phyloP scores from a whole-genome alignment of 2,888 invertebrate genomes.

The Aquatica leii region DNA sequence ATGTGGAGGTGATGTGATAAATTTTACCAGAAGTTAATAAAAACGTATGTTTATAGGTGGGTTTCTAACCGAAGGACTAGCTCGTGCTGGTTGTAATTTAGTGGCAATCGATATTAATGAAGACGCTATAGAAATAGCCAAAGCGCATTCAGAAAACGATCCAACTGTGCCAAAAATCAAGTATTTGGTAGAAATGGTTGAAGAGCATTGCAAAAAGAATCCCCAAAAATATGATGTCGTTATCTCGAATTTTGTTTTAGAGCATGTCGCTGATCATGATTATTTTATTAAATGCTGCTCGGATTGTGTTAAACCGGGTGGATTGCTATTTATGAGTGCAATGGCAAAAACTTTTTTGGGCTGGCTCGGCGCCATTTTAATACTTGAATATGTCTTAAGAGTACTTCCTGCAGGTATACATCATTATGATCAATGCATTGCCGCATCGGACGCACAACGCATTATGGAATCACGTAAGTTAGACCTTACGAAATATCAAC shows the following conservation, averaged over 20 bases:
- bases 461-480: background rate
- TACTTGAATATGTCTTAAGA: conserved; percentile 80
- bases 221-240: conserved; percentile 77
- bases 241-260: conserved; percentile 88
- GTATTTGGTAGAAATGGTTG: conserved; percentile 66
- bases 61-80: conserved; percentile 68
- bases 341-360: conserved; percentile 70
- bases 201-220: conserved; percentile 60
- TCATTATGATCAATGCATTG: conserved; percentile 24
- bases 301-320: conserved; percentile 66
- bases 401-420: conserved; percentile 89
- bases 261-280: conserved; percentile 81
- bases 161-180: conserved; percentile 58
- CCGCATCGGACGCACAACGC: background rate
- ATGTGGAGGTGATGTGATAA: conserved; percentile 86
- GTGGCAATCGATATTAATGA: conserved; percentile 83
- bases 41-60: no score
- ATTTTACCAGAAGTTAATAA: no score
- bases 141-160: conserved; percentile 66
- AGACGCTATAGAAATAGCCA: conserved; percentile 74
- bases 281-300: conserved; percentile 74
- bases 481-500: no score
- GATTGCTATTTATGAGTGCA: conserved; percentile 75
- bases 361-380: conserved; percentile 73
- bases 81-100: conserved; percentile 80